Conservation (phyloP, 2,888 invertebrate genomes). For the Metalampra italica region DNA sequence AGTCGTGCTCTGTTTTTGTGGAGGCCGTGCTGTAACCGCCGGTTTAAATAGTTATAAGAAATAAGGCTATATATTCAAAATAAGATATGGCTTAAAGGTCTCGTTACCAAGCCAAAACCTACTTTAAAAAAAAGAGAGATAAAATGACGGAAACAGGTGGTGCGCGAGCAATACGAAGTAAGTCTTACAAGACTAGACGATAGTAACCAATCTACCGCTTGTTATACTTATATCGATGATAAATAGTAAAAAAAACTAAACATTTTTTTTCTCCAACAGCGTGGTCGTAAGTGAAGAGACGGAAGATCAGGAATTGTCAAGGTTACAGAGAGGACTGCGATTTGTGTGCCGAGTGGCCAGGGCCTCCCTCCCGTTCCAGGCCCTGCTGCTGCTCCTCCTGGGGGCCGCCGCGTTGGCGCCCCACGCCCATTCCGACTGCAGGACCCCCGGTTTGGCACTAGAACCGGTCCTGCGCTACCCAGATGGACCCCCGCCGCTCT, state of each 20-base stretch:
- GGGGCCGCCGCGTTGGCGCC: constrained; percentile 96
- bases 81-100: too few species aligned
- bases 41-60: too few species aligned
- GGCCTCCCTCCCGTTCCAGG: constrained; percentile 96
- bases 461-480: constrained; percentile 94
- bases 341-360: constrained; percentile 94
- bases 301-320: constrained; percentile 44
- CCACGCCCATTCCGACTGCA: constrained; percentile 89
- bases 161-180: too few species aligned
- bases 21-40: too few species aligned
- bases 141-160: too few species aligned
- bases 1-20: too few species aligned
- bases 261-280: constrained; percentile 27
- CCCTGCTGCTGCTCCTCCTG: constrained; percentile 93
- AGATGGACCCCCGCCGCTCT: constrained; percentile 95
- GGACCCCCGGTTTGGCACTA: constrained; percentile 88
- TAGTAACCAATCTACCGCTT: too few species aligned
- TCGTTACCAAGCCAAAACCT: too few species aligned
- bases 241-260: not conserved
- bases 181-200: too few species aligned
- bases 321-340: constrained; percentile 84
- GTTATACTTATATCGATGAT: too few species aligned
- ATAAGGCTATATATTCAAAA: too few species aligned
- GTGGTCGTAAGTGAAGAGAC: constrained; percentile 43
- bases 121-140: too few species aligned